Conservation (phyloP, 1,140 invertebrate genomes). For the Drosophila asahinai region DNA sequence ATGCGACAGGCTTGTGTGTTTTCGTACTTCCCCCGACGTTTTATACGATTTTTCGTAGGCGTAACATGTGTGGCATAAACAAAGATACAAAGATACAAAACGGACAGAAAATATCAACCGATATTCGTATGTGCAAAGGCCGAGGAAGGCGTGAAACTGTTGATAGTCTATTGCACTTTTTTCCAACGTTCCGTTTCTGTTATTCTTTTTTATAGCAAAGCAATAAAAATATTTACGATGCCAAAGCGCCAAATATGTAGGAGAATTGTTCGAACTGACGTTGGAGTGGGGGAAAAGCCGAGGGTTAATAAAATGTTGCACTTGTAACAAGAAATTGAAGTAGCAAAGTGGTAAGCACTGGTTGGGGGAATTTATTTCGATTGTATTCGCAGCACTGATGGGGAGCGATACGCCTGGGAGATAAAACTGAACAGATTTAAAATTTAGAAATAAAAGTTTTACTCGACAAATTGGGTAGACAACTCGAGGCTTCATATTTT, state of each 20-base stretch:
- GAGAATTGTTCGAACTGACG: conserved; percentile 21
- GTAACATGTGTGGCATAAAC: conserved; percentile 67
- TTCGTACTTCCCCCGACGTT: conserved; percentile 25
- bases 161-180: conserved; percentile 66
- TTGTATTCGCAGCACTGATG: conserved; percentile 28
- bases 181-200: conserved; percentile 30
- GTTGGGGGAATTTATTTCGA: conserved; percentile 3
- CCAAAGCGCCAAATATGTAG: conserved; percentile 58
- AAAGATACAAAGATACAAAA: conserved; percentile 55
- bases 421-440: conserved; percentile 21
- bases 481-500: neutral
- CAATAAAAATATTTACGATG: conserved; percentile 65
- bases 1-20: conserved; percentile 12
- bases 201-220: conserved; percentile 50
- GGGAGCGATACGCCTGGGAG: conserved; percentile 2
- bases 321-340: conserved; percentile 44
- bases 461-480: neutral
- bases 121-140: conserved; percentile 22
- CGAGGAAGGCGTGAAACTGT: conserved; percentile 59
- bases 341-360: conserved; percentile 7
- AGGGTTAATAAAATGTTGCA: conserved; percentile 51
- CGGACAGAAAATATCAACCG: conserved; percentile 47
- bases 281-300: conserved; percentile 7
- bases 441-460: conserved; percentile 34
- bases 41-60: conserved; percentile 58